Conservation (phyloP, 2,797 vertebrate species). For the Sphenodon punctatus region DNA sequence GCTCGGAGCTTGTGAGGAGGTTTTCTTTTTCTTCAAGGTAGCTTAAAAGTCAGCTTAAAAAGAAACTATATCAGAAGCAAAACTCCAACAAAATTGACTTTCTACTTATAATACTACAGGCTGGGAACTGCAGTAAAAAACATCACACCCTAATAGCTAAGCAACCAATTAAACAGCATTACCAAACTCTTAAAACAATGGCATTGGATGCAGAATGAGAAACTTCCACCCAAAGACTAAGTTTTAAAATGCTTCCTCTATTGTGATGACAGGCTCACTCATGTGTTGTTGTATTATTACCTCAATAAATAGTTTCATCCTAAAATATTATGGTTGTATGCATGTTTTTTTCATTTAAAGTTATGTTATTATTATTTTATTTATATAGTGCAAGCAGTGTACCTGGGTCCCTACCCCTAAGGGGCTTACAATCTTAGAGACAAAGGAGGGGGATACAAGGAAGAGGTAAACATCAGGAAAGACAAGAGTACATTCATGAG, state of each 20-base stretch:
- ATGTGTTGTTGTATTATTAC: not conserved
- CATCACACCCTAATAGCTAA: not conserved
- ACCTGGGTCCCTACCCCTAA: too few species aligned
- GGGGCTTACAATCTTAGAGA: too few species aligned
- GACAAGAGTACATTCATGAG: too few species aligned
- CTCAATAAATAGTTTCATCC: not conserved
- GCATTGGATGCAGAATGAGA: rapidly evolving
- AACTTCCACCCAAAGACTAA: not conserved
- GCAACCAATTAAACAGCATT: not conserved
- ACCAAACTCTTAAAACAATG: not conserved
- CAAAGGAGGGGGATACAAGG: too few species aligned
- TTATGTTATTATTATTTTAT: too few species aligned
- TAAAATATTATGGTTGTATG: not conserved
- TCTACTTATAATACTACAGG: rapidly evolving
- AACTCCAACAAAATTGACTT: not conserved
- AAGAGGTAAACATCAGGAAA: too few species aligned
- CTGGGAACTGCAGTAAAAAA: not conserved
- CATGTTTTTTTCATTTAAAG: not conserved
- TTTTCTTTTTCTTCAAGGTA: not conserved
- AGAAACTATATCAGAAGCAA: not conserved
- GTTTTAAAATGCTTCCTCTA: not conserved
- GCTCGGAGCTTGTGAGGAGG: too few species aligned
- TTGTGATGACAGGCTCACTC: not conserved
- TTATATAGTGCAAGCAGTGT: too few species aligned
- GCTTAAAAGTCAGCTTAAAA: not conserved